Evolutionary conservation across 2,888 invertebrate species (phyloP), one percentile per base, ranked within the genome.

Genomic region (Ophonus ardosiacus): DNA sequence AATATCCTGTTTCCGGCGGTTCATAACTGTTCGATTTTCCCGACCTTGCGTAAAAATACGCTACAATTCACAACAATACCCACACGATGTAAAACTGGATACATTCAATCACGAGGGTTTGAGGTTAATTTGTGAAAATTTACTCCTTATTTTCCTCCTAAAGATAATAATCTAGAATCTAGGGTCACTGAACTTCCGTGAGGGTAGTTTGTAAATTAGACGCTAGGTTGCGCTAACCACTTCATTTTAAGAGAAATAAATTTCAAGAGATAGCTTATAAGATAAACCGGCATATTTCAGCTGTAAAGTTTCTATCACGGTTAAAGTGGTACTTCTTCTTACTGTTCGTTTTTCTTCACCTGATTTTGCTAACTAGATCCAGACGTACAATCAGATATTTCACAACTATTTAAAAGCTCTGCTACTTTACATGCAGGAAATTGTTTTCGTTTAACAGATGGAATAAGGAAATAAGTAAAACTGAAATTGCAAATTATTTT

Each of bases 1-100:
- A 68, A 68, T 68, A 31, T 7, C 31, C 68, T 68, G 15, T 18
- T 18, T 18, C 63, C 24, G 13, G 10, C 40, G 38, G 65, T 81
- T 81, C 51, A 65, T 81, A 68, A 43, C 68, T 24, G 63, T 81
- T 81, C 51, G 81, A 81, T 81, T 63, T 81, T 81, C 18, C 63
- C 65, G 51, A 81, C 63, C 81, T 81, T 63, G 65, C 51, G 17
- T 56, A 78, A 78, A 68, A 68, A 68, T 68, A 68, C 68, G 38
- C 4, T 13, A 31, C 31, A 24, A 38, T 15, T 15, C 68, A 68
- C 68, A 68, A 68, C 68, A 68, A 68, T 38, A 68, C 43, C 43
- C 43, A 31, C 68, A 68, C 68, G 15, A 68, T 68, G 15, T 68
- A 68, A 68, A 68, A 38, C 40, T 68, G 68, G 6, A 68, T 38